A percentile compares a stretch with the other conserved stretches of the same genome.
Conservation (phyloP, 2,113 vertebrate genomes). For the Ciconia stormi region DNA sequence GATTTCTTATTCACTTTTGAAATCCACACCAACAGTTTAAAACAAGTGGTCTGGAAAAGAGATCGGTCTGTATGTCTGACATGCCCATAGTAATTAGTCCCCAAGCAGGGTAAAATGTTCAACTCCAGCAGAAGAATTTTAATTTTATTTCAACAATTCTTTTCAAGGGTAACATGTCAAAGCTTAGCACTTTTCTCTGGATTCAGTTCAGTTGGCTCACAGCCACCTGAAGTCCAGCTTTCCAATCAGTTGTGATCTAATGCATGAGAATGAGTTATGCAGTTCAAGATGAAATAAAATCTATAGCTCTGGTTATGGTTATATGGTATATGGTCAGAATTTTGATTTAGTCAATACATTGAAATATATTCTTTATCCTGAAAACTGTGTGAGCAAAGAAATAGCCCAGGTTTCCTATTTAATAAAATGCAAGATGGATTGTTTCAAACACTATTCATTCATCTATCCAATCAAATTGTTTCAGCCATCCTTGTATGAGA, state of each 20-base stretch:
- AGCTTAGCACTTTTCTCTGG: slow-evolving; percentile 34
- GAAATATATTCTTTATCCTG: slow-evolving; percentile 17
- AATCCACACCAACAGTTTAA: slow-evolving; percentile 15
- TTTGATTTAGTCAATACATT: neutral
- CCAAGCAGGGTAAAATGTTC: slow-evolving; percentile 17
- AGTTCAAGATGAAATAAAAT: slow-evolving; percentile 54
- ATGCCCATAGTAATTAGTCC: slow-evolving; percentile 28
- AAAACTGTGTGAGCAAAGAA: neutral
- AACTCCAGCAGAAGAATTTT: slow-evolving; percentile 44
- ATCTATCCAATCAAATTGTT: neutral
- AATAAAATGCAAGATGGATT: neutral
- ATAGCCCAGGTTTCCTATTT: neutral
- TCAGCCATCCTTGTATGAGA: neutral
- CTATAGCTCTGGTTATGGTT: neutral
- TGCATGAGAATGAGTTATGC: slow-evolving; percentile 28
- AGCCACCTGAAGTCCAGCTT: slow-evolving; percentile 19
- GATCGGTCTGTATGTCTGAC: slow-evolving; percentile 4
- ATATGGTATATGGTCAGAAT: neutral
- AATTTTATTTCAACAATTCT: slow-evolving; percentile 52
- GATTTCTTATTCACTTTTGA: neutral
- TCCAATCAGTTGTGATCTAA: slow-evolving; percentile 34
- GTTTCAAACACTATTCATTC: neutral
- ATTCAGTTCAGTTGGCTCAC: slow-evolving; percentile 20
- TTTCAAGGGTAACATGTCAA: slow-evolving; percentile 46
- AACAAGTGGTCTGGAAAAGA: slow-evolving; percentile 38